A percentile compares a stretch with the other conserved stretches of the same genome.
Conservation (phyloP, 2,797 vertebrate species). For the Clarias fuscus region DNA sequence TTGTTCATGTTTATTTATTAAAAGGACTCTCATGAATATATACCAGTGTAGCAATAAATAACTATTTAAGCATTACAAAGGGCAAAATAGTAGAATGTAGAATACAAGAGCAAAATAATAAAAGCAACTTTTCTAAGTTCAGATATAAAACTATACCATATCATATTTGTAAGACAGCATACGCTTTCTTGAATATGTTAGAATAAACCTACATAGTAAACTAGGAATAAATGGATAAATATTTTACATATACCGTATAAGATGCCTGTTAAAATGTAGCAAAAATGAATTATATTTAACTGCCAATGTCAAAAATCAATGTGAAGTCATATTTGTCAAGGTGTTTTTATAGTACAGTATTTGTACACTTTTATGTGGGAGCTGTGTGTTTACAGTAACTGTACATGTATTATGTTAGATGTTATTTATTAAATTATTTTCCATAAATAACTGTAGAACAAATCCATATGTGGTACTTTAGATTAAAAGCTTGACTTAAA, state of each 20-base stretch:
- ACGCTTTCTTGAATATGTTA: constrained; percentile 22
- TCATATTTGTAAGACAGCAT: constrained; percentile 22
- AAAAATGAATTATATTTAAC: constrained; percentile 60
- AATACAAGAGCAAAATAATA: constrained; percentile 15
- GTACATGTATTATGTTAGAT: constrained; percentile 27
- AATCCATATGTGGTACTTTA: constrained; percentile 24
- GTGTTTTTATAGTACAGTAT: constrained; percentile 40
- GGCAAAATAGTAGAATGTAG: constrained; percentile 23
- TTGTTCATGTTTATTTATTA: constrained; percentile 3
- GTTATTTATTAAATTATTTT: constrained; percentile 14
- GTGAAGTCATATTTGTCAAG: constrained; percentile 59
- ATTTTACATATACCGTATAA: constrained; percentile 46
- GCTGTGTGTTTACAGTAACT: constrained; percentile 53
- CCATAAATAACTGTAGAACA: constrained; percentile 12
- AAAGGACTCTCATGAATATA: constrained; percentile 11
- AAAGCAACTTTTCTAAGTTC: constrained; percentile 35
- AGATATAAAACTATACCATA: constrained; percentile 12
- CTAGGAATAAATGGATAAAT: constrained; percentile 37
- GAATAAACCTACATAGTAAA: not conserved
- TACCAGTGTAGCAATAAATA: constrained; percentile 29
- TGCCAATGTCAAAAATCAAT: constrained; percentile 60
- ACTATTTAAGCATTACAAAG: not conserved
- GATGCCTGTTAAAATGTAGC: constrained; percentile 66
- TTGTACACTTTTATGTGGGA: constrained; percentile 40
- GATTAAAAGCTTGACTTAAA: constrained; percentile 42